Evolutionary conservation across 2,797 vertebrate genomes (phyloP).

Genomic region (Intellagama lesueurii): DNA sequence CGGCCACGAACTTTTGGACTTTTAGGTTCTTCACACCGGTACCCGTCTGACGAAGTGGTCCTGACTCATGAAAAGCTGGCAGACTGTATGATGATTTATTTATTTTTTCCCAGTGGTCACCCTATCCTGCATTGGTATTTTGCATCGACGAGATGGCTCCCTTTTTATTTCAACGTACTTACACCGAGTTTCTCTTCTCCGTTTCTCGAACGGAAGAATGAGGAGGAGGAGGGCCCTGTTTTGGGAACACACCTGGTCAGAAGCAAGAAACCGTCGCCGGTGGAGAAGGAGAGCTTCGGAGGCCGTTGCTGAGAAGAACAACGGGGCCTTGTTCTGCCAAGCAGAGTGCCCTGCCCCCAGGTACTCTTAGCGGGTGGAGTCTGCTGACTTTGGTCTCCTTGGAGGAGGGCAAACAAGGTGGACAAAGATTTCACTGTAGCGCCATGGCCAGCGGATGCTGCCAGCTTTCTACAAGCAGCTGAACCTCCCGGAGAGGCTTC

Average conservation of each 20-base stretch:
- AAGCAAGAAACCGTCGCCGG: too few relatives aligned
- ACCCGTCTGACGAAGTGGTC: too few relatives aligned
- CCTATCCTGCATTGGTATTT: neutral
- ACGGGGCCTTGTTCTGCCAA: neutral
- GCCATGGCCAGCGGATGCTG: neutral
- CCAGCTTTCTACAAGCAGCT: neutral
- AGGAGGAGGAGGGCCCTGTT: too few relatives aligned
- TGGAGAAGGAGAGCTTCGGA: neutral
- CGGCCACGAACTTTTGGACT: too few relatives aligned
- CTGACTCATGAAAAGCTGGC: too few relatives aligned
- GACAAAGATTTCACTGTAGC: neutral
- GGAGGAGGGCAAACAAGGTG: slow-evolving; percentile 23
- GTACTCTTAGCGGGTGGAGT: too few relatives aligned
- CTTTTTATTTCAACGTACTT: neutral
- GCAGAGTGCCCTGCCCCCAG: neutral
- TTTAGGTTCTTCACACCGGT: too few relatives aligned
- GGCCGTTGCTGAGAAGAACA: neutral
- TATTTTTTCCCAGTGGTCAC: too few relatives aligned
- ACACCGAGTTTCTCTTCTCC: neutral
- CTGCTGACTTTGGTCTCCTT: neutral
- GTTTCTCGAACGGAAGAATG: neutral
- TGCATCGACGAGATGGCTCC: neutral
- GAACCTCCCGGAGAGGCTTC: neutral
- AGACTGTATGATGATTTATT: too few relatives aligned
- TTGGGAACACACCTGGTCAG: neutral